Evolutionary conservation across 2,888 invertebrate genomes (phyloP), one percentile per base, ranked within the genome.

Genomic region (Campoletis raptor): DNA sequence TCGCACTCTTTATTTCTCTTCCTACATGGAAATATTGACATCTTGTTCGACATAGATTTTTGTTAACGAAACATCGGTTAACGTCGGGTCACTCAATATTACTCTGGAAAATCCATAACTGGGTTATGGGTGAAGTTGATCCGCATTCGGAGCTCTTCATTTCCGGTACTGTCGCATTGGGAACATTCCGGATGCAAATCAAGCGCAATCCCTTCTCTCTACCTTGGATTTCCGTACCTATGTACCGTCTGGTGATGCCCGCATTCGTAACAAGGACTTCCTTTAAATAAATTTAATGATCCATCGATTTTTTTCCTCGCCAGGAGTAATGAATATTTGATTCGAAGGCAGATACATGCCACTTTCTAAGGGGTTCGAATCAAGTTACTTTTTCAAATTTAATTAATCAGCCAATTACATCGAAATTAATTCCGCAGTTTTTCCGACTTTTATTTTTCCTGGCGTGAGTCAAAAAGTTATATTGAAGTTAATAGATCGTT

Each of bases 121-220:
- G 73, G 83, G 72, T 83, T 83, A 54, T 52, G 70, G 64, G 45
- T 67, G 64, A 79, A 67, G 83, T 57, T 85, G 74, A 81, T 72
- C 77, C 61, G 40, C 67, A 52, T 54, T 66, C 73, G 21, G 57
- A 67, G 81, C 80, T 72, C 52, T 85, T 84, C 82, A 84, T 84
- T 81, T 84, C 83, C 86, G 76, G 66, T 48, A 61, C 67, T 85
- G 81, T 85, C 74, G 67, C 42, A 45, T 81, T 52, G 54, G 48
- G 73, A 54, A 81, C 67, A 74, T 74, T 67, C 72, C 77, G 80
- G 78, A 87, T 87, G 86, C 79, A 85, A 87, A 85, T 87, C 81
- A 83, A 86, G 86, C 72, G 12, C 18, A 30, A 24, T 6, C 24
- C 73, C 73, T 67, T 42, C 78, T 42, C 78, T 67, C 36, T 36